Evolutionary conservation across 2,113 vertebrate genomes (phyloP).

Genomic region (Raja brachyura): DNA sequence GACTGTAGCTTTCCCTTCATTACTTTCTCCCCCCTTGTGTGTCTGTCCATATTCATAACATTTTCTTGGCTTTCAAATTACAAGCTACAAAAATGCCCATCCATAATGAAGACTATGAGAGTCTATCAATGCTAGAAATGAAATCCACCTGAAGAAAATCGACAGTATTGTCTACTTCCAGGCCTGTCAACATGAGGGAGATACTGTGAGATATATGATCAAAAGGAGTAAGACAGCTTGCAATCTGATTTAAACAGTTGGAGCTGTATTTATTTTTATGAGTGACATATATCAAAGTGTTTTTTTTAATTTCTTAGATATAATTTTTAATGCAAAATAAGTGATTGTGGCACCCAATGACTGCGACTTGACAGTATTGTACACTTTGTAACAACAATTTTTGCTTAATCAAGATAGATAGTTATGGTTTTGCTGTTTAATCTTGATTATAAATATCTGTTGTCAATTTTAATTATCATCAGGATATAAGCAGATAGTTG

Average conservation of each 20-base stretch:
- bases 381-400: neutral
- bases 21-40: neutral
- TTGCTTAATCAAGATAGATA: neutral
- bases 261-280: slow-evolving; percentile 32
- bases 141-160: slow-evolving; percentile 23
- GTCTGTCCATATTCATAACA: neutral
- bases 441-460: neutral
- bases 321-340: slow-evolving; percentile 10
- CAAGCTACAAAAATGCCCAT: neutral
- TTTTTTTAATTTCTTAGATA: slow-evolving; percentile 20
- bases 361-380: neutral
- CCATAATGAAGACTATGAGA: neutral
- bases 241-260: slow-evolving; percentile 1
- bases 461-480: neutral
- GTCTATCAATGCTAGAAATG: neutral
- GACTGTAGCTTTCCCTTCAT: neutral
- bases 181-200: slow-evolving; percentile 16
- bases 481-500: neutral
- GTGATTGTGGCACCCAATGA: neutral
- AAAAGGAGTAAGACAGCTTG: neutral
- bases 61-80: neutral
- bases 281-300: slow-evolving; percentile 28
- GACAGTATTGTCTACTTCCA: slow-evolving; percentile 20
- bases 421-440: neutral
- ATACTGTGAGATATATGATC: slow-evolving; percentile 23